phyloP scores from a whole-genome alignment of 2,888 invertebrate species.

The Muschampia plurimacula region DNA sequence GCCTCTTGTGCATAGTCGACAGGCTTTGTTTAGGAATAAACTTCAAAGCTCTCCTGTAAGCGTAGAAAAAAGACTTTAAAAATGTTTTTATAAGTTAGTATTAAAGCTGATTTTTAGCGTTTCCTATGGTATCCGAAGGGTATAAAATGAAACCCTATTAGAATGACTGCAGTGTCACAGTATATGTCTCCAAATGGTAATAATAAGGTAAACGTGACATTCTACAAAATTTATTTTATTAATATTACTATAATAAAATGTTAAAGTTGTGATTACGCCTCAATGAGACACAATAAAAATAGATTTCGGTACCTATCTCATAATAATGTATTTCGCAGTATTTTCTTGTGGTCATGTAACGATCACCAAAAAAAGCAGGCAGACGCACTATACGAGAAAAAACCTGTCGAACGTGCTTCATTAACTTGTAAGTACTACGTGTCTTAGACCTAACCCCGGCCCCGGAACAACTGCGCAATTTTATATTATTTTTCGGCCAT shows the following conservation, averaged over 20 bases:
- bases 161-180: too few relatives aligned
- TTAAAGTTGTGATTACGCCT: too few relatives aligned
- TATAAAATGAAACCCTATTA: not conserved
- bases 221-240: too few relatives aligned
- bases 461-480: constrained; percentile 6
- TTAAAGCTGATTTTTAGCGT: not conserved
- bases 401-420: not conserved
- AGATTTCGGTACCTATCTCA: too few relatives aligned
- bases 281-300: too few relatives aligned
- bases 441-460: constrained; percentile 1
- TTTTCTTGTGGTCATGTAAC: not conserved
- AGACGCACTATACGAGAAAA: too few relatives aligned
- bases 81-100: not conserved
- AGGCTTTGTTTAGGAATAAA: constrained; percentile 27
- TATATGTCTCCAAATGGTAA: too few relatives aligned
- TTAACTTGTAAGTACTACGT: not conserved
- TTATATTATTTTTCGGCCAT: not conserved
- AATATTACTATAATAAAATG: too few relatives aligned
- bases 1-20: constrained; percentile 23
- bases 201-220: too few relatives aligned
- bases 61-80: not conserved
- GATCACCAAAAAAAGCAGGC: not conserved
- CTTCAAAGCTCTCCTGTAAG: constrained; percentile 1
- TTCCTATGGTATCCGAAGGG: not conserved
- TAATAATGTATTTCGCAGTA: too few relatives aligned